Base-by-base conservation (phyloP, 2,888 invertebrate genomes). In the Melangyna quadrimaculata region DNA sequence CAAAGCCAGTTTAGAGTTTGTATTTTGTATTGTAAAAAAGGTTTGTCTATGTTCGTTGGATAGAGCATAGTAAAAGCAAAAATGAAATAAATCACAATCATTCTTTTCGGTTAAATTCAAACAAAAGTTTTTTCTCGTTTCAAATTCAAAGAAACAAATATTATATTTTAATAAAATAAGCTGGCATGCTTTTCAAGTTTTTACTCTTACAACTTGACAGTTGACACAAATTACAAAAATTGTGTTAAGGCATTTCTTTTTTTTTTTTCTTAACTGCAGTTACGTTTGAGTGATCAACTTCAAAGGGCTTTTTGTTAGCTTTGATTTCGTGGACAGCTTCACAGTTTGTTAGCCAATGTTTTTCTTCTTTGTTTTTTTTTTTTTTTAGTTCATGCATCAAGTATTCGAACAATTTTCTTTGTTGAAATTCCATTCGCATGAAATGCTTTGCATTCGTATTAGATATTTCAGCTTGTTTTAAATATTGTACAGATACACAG, bases 201-300 rank as follows among this genome's bases (percentile, higher is more conserved):
- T 55, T 67, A 40, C 19, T 40, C 55, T 24, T 67, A n/a, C n/a
- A 67, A 32, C 40, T 55, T 55, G 40, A 45, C 65, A 74, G 65
- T 57, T 74, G 65, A 57, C 74, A 55, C 65, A 74, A 55, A 74
- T 67, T 55, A 32, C 63, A 43, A n/a, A 29, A 55, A 65, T 65
- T 61, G 40, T 43, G 22, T 43, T 55, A 10, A 43, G 32, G 40
- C 10, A 17, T 27, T 63, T 61, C 17, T 63, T 43, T 27, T 43
- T 61, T 27, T 63, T 43, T 27, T 43, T 35, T 19, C 48, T 40
- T 29, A 29, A 12, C 40, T 43, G 40, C 22, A 55, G 43, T 74
- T 14, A 45, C 65, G 65, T 57, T 74, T 74, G 55, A 74, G 74
- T 55, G 74, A 40, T 67, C 40, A 55, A 67, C 74, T 55, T 74